These are phyloP conservation scores for Notarius quadriscutis DNA, from an alignment of 2,113 vertebrate species.

Conservation along the genomic window DNA sequence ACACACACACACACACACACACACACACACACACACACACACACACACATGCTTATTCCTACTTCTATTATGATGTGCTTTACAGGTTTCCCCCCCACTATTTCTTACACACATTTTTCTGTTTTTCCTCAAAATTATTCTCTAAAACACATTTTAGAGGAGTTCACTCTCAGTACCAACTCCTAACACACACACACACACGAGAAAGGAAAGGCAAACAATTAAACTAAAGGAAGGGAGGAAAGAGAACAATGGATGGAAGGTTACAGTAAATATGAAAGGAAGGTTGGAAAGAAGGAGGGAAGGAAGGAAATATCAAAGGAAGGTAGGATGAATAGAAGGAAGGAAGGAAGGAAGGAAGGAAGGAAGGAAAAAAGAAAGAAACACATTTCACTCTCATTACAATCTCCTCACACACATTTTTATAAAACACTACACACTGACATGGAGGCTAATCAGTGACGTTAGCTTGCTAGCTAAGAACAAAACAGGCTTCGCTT, in stretches of 20 bases:
- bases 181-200: neutral
- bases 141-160: neutral
- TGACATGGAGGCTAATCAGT: neutral
- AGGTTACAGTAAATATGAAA: no score
- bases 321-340: neutral
- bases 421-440: neutral
- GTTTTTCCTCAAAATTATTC: neutral
- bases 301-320: neutral
- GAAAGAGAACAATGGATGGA: neutral
- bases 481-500: neutral
- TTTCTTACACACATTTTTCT: neutral
- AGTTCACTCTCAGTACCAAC: neutral
- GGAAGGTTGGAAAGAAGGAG: neutral
- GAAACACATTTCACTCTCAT: neutral
- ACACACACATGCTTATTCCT: constrained; percentile 26
- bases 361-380: neutral
- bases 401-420: neutral
- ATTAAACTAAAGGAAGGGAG: neutral
- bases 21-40: constrained; percentile 51
- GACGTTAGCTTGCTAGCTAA: neutral
- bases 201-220: neutral
- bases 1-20: constrained; percentile 42
- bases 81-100: neutral
- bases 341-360: neutral
- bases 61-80: constrained; percentile 5